Evolutionary conservation across 2,797 vertebrate genomes (phyloP), one percentile per base, ranked within the genome.

Genomic region (Neosalanx taihuensis): DNA sequence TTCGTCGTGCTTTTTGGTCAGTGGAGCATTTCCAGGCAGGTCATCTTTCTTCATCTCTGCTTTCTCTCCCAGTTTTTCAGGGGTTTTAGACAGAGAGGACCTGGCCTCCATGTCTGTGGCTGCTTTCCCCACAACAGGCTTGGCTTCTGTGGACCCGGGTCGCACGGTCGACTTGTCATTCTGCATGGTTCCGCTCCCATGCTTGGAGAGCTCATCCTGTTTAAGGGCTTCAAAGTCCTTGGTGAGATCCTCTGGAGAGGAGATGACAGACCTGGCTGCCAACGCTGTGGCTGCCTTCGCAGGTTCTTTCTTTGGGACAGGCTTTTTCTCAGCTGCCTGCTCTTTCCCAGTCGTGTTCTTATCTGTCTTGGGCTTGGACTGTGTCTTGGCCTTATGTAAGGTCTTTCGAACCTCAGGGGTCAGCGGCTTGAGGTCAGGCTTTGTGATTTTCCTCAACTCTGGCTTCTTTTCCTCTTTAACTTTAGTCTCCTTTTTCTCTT

Each of bases 381-480:
- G 96, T 82, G 91, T 89, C 83, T 99, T 99, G 33, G 95, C 97
- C 86, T 98, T 99, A 84, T 95, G 95, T 68, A 99, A 82, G 6
- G 97, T 99, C 84, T 99, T 99, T 35, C 95, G 94, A 51, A 99
- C 98, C 85, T 99, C 98, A 6, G 98, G 97, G 0, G 98, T 99
- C 73, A 99, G 95, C 0, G 97, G 95, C 83, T 98, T 98, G 75
- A 98, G 88, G 82, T 99, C 98, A 18, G 96, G 94, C 84, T 97
- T 98, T 9, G 94, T 92, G 62, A 94, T 88, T 86, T 97, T 98
- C 85, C 96, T 97, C 58, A 93, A 71, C 79, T 99, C 98, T 4
- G 93, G 89, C 89, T 95, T 99, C 89, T 95, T 99, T 10, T 96
- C 93, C 6, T 98, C 96, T 72, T 96, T 98, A 49, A 77, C 53